phyloP scores from a whole-genome alignment of 2,888 invertebrate species.

The Prosopocoilus inquinatus region DNA sequence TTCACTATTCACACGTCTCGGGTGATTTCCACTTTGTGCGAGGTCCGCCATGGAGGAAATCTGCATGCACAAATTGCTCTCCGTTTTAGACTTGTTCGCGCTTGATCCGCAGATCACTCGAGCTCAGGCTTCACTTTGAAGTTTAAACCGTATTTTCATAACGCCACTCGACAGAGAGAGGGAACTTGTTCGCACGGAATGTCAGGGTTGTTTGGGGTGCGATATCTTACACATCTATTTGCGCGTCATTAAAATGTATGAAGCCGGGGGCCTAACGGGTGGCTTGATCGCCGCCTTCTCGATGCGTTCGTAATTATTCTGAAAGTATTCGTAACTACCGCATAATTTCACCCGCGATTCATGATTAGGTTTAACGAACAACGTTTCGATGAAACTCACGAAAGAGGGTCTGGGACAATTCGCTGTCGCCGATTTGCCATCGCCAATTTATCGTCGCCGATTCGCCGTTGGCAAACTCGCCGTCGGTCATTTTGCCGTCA shows the following conservation, averaged over 20 bases:
- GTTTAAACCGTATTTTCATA: slow-evolving; percentile 48
- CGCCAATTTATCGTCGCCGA: no score
- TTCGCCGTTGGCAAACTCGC: no score
- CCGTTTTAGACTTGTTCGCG: slow-evolving; percentile 30
- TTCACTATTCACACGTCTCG: slow-evolving; percentile 34
- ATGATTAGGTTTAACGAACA: no score
- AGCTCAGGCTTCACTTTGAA: slow-evolving; percentile 43
- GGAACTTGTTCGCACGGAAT: slow-evolving; percentile 28
- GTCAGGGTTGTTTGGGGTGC: slow-evolving; percentile 28
- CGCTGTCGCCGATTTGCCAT: no score
- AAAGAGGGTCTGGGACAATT: no score
- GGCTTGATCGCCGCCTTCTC: background rate
- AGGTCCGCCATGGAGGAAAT: slow-evolving; percentile 38
- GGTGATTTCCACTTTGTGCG: slow-evolving; percentile 39
- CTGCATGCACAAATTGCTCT: slow-evolving; percentile 48
- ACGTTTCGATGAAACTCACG: background rate
- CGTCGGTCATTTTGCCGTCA: no score
- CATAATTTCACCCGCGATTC: no score
- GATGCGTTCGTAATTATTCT: background rate
- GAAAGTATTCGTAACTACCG: background rate
- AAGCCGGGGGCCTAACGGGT: slow-evolving; percentile 15
- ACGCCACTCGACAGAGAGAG: slow-evolving; percentile 31
- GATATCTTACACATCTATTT: slow-evolving; percentile 32
- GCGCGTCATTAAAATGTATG: slow-evolving; percentile 33
- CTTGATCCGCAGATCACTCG: slow-evolving; percentile 43